phyloP scores from a whole-genome alignment of 1,140 invertebrate genomes.

The Rhizoglyphus robini region DNA sequence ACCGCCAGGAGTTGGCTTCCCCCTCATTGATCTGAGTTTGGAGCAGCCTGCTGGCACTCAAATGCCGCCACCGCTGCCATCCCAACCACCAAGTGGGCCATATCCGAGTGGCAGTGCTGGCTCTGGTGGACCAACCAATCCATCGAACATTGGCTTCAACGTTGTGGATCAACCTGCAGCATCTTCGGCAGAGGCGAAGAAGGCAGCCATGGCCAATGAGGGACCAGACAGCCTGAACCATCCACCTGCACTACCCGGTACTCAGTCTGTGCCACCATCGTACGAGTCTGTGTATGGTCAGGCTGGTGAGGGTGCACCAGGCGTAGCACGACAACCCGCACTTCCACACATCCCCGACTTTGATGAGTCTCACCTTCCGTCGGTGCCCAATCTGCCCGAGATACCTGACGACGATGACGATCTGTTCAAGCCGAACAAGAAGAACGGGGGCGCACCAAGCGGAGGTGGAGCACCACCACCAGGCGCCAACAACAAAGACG shows the following conservation, averaged over 20 bases:
- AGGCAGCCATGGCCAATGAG: neutral
- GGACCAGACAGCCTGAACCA: neutral
- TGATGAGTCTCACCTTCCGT: neutral
- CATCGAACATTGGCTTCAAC: neutral
- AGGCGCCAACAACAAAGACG: neutral
- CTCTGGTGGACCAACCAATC: neutral
- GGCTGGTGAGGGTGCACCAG: too few species aligned
- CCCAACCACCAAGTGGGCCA: constrained; percentile 7
- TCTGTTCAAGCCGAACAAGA: neutral
- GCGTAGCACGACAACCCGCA: neutral
- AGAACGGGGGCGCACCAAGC: neutral
- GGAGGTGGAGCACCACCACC: neutral
- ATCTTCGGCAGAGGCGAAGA: neutral
- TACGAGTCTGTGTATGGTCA: neutral
- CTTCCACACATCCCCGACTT: neutral
- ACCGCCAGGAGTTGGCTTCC: neutral
- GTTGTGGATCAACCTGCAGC: neutral
- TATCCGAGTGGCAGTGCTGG: neutral
- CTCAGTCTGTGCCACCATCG: neutral
- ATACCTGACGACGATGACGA: neutral
- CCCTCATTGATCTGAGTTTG: neutral
- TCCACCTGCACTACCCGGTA: neutral
- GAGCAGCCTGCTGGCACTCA: neutral
- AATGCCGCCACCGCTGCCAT: constrained; percentile 9
- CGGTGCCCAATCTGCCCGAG: neutral